Conservation (phyloP, 1,140 invertebrate genomes). For the Teleopsis dalmanni region DNA sequence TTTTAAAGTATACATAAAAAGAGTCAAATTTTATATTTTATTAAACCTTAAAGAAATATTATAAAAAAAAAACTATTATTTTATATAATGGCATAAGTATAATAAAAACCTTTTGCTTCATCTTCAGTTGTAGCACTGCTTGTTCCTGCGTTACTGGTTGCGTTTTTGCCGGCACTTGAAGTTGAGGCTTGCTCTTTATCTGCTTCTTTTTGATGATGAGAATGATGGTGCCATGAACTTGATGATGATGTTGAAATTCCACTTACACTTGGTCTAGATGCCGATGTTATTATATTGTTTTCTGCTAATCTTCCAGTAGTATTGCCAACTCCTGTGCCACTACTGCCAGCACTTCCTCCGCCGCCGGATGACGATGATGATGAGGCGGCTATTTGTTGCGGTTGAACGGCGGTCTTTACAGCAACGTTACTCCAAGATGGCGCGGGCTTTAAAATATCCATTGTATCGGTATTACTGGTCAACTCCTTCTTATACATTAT, state of each 20-base stretch:
- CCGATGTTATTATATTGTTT: too few species aligned
- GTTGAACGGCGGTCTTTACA: constrained; percentile 21
- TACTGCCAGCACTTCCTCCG: background rate
- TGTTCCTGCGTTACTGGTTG: background rate
- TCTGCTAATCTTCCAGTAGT: too few species aligned
- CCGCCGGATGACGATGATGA: constrained; percentile 36
- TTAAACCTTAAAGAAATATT: background rate
- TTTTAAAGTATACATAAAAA: background rate
- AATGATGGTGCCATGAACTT: constrained; percentile 28
- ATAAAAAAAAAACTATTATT: background rate
- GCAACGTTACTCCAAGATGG: constrained; percentile 43
- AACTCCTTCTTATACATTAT: constrained; percentile 18
- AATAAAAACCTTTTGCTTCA: constrained; percentile 33
- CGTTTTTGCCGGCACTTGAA: background rate
- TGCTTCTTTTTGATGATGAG: constrained; percentile 11
- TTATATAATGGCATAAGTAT: background rate
- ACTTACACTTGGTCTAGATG: constrained; percentile 35
- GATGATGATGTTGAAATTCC: constrained; percentile 37
- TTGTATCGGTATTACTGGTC: constrained; percentile 19
- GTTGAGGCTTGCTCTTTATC: constrained; percentile 14
- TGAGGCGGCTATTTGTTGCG: constrained; percentile 32
- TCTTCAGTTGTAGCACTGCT: constrained; percentile 24
- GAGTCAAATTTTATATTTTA: background rate
- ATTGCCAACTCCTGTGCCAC: background rate
- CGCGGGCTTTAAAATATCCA: constrained; percentile 37